Base-by-base conservation (phyloP, 1,140 invertebrate genomes). In the Anagrus nilaparvatae region DNA sequence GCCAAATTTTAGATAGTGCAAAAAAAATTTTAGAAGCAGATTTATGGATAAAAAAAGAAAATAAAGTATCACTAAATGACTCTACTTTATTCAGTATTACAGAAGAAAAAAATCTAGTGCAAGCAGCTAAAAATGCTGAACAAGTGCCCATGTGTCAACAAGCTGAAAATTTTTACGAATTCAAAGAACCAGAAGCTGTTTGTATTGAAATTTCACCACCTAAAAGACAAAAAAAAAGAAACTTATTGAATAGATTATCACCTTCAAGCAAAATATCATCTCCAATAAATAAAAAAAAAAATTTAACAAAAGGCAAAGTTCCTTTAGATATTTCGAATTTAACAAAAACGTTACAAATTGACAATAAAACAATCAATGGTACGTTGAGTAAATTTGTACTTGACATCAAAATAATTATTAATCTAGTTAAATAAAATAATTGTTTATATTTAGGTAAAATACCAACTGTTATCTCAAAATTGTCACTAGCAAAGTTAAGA, bases 171-270 rank as follows among this genome's bases (percentile, higher is more conserved):
- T 6, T 18, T 18, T 13, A 30, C 18, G 19, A 27, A 39, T 18
- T 27, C 27, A 30, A 34, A 12, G 34, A 35, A 31, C 12, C 30
- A 9, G 44, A 38, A 39, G 31, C 24, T 16, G 20, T 52, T 12
- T 54, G 53, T 27, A 50, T 60, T 13, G 55, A 60, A 35, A 60
- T 60, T 19, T 61, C 60, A 5, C 60, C 61, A 6, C 56, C 56
- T 13, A 55, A 34, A 13, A 46, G 39, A 40, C 18, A 12, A 6
- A n/a, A n/a, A n/a, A n/a, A n/a, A n/a, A n/a, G n/a, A n/a, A n/a
- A n/a, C n/a, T n/a, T n/a, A n/a, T n/a, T 5, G 0, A 19, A 40
- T 21, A 47, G 32, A 10, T 44, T 36, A 14, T 24, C 28, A 36
- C 28, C 30, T 14, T 43, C 27, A 34, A 54, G 17, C 49, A 52